A percentile compares a stretch with the other conserved stretches of the same genome.
Conservation (phyloP, 2,888 invertebrate species). For the Phytoseiulus persimilis region DNA sequence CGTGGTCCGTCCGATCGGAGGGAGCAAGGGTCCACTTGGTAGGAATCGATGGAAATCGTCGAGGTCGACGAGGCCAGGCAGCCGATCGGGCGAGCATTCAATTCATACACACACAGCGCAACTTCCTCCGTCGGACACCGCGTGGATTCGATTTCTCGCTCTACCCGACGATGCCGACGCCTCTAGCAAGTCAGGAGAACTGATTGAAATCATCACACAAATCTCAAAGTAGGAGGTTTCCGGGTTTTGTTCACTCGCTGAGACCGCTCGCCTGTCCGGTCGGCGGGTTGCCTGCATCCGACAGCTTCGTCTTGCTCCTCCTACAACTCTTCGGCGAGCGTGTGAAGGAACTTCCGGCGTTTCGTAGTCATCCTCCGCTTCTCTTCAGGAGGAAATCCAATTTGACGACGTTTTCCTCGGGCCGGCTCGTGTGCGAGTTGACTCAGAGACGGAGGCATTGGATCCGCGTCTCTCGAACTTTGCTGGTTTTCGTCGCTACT, state of each 20-base stretch:
- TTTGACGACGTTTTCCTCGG: background rate
- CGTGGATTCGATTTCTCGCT: background rate
- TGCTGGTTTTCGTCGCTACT: background rate
- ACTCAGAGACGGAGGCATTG: background rate
- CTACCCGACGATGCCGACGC: no score
- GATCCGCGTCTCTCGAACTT: background rate
- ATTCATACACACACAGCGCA: background rate
- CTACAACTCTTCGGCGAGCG: background rate
- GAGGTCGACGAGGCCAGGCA: background rate
- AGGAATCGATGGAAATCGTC: background rate
- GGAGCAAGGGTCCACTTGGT: background rate
- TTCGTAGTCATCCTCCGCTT: background rate
- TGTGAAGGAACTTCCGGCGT: background rate
- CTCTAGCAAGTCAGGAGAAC: background rate
- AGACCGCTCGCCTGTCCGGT: background rate
- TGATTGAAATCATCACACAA: background rate
- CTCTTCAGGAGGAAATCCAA: background rate
- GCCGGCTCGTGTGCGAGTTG: background rate
- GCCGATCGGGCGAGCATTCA: background rate
- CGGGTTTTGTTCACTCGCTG: background rate
- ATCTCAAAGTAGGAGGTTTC: background rate
- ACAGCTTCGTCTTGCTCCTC: background rate
- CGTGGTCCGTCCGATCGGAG: background rate
- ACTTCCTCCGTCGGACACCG: background rate
- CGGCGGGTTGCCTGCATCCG: background rate